phyloP scores from a whole-genome alignment of 2,113 vertebrate genomes.

The Telmatochromis sp. region DNA sequence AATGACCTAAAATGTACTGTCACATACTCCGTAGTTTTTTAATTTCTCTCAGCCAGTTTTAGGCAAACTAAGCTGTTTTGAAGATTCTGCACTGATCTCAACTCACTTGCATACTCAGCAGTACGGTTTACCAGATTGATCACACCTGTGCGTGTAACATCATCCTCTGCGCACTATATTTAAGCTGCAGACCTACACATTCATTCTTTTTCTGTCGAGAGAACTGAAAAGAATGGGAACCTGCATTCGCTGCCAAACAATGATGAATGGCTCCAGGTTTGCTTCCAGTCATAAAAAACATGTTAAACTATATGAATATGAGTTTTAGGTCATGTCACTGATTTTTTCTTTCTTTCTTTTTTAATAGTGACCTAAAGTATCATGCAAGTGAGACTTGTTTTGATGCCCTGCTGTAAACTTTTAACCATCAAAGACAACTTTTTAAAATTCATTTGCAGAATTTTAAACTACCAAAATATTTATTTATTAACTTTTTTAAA shows the following conservation, averaged over 20 bases:
- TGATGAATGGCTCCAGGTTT: background rate
- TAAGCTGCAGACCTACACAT: background rate
- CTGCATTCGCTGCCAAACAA: background rate
- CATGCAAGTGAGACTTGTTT: background rate
- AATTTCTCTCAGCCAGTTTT: background rate
- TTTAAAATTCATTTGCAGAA: background rate
- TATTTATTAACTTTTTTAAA: background rate
- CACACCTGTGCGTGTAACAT: background rate
- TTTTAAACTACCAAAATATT: background rate
- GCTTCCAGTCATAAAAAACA: background rate
- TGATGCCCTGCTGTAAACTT: background rate
- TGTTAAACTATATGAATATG: background rate
- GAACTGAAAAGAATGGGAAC: background rate
- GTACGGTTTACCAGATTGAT: background rate
- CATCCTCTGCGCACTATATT: background rate
- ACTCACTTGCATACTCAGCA: background rate
- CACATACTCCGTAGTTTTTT: fast-evolving
- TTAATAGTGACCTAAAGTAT: background rate
- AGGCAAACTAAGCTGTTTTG: background rate
- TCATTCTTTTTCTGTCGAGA: background rate
- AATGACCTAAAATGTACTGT: background rate
- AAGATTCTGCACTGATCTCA: background rate
- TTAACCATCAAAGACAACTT: background rate
- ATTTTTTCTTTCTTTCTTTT: background rate
- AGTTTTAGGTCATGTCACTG: background rate